Conservation (phyloP, 2,113 vertebrate genomes). For the Nycticebus coucang region DNA sequence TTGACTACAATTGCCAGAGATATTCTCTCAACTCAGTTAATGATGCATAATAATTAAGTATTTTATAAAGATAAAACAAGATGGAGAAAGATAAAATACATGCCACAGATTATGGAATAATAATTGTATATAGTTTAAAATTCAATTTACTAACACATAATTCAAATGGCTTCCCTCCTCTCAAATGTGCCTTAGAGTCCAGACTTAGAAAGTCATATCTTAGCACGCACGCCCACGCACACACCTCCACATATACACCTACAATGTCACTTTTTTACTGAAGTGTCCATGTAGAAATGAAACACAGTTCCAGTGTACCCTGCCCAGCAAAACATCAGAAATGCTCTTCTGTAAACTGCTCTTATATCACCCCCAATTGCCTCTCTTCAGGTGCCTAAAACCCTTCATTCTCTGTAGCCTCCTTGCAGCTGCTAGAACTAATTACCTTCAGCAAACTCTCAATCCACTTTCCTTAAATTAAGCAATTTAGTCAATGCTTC, state of each 20-base stretch:
- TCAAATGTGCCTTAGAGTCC: neutral
- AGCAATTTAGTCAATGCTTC: neutral
- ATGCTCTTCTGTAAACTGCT: neutral
- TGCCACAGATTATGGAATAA: neutral
- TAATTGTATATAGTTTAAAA: slow-evolving; percentile 19
- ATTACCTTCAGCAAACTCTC: neutral
- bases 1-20: neutral
- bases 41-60: slow-evolving; percentile 39
- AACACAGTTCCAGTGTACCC: neutral
- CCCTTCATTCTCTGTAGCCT: neutral
- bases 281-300: neutral
- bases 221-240: neutral
- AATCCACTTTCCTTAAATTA: neutral
- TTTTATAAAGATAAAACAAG: slow-evolving; percentile 58
- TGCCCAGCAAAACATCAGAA: neutral
- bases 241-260: neutral
- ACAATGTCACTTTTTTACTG: neutral
- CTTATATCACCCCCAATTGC: neutral
- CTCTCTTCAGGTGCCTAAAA: neutral
- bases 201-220: neutral
- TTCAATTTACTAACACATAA: slow-evolving; percentile 15
- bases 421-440: neutral
- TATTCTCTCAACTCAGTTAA: slow-evolving; percentile 47
- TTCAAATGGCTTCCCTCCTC: neutral
- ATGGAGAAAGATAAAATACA: slow-evolving; percentile 2